A percentile compares a stretch with the other conserved stretches of the same genome.
Conservation (phyloP, 2,888 invertebrate species). For the Electrophaes corylata region DNA sequence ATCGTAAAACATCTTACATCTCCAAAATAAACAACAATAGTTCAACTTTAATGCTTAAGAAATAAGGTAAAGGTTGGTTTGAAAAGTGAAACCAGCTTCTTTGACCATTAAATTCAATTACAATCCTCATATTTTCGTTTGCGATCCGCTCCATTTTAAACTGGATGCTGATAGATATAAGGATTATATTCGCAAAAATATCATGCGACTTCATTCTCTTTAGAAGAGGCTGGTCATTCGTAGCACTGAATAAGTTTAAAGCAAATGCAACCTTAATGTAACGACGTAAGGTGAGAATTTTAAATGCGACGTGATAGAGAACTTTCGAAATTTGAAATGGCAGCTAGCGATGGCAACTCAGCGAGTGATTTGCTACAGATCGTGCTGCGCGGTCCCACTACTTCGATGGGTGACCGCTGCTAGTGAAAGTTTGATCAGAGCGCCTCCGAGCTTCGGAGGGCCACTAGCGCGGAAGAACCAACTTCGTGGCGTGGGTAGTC, state of each 20-base stretch:
- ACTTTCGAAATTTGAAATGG: slow-evolving; percentile 46
- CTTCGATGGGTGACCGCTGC: too few relatives aligned
- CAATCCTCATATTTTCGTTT: slow-evolving; percentile 11
- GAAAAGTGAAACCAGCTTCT: neutral
- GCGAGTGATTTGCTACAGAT: too few relatives aligned
- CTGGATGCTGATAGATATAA: neutral
- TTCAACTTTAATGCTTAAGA: neutral
- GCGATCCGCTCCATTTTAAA: neutral
- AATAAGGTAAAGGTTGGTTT: neutral
- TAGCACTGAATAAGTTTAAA: slow-evolving; percentile 15
- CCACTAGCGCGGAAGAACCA: too few relatives aligned
- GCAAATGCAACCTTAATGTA: slow-evolving; percentile 19
- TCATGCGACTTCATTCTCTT: slow-evolving; percentile 8
- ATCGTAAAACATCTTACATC: neutral
- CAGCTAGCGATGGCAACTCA: slow-evolving; percentile 23
- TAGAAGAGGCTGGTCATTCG: slow-evolving; percentile 3
- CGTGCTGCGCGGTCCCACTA: too few relatives aligned
- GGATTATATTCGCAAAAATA: neutral
- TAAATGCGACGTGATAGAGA: slow-evolving; percentile 28
- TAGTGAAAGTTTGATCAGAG: too few relatives aligned
- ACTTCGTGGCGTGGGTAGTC: too few relatives aligned
- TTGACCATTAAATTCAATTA: slow-evolving; percentile 11
- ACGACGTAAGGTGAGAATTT: slow-evolving; percentile 26
- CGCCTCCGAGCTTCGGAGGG: too few relatives aligned
- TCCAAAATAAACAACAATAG: neutral